Evolutionary conservation across 2,797 vertebrate species (phyloP).

Genomic region (Lagodon rhomboides): DNA sequence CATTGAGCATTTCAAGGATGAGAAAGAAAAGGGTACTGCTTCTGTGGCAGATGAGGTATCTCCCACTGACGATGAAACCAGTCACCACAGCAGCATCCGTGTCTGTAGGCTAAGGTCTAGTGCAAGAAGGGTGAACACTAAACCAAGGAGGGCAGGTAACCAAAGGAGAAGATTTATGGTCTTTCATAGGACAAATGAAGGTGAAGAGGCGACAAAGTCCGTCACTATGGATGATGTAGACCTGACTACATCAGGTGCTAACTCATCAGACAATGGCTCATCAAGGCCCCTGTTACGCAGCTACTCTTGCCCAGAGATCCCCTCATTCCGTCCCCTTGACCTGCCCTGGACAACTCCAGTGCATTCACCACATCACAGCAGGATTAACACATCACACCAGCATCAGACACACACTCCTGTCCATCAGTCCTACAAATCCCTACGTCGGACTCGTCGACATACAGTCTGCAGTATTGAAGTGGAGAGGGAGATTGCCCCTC

Average conservation of each 20-base stretch:
- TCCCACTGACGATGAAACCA: conserved; percentile 13
- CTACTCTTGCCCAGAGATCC: conserved; percentile 90
- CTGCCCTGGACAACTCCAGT: conserved; percentile 43
- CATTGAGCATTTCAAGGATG: fast-evolving
- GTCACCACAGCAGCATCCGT: background rate
- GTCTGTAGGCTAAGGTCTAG: conserved; percentile 3
- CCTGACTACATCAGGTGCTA: background rate
- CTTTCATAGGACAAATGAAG: conserved; percentile 6
- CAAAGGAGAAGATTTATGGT: conserved; percentile 52
- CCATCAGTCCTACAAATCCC: conserved; percentile 54
- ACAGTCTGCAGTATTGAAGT: conserved; percentile 90
- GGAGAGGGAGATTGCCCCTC: conserved; percentile 85
- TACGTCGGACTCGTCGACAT: conserved; percentile 86
- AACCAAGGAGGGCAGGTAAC: conserved; percentile 31
- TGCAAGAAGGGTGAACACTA: conserved; percentile 4
- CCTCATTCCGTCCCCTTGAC: conserved; percentile 62
- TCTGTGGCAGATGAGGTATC: conserved; percentile 4
- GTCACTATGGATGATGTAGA: conserved; percentile 42
- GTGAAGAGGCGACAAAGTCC: conserved; percentile 27
- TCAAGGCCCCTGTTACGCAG: conserved; percentile 84
- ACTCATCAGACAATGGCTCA: conserved; percentile 23
- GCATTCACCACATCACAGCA: conserved; percentile 57
- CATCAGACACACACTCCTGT: conserved; percentile 34
- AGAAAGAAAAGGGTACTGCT: background rate
- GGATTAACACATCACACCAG: conserved; percentile 36